phyloP scores from a whole-genome alignment of 2,113 vertebrate species.

The Leuciscus idus region DNA sequence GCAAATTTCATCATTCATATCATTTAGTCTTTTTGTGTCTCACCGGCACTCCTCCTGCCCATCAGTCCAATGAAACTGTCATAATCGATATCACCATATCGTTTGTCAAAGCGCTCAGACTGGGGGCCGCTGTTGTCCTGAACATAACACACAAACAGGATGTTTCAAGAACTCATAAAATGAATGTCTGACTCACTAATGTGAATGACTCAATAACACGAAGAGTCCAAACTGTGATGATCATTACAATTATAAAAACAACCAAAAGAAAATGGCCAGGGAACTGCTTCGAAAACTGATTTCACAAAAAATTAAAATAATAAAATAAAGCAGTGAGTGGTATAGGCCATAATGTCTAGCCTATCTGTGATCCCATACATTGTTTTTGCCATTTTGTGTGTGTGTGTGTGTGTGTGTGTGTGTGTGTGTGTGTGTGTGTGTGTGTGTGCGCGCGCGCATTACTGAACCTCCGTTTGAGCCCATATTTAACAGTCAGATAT shows the following conservation, averaged over 20 bases:
- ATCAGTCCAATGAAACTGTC: slow-evolving; percentile 79
- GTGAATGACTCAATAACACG: slow-evolving; percentile 5
- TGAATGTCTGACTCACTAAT: slow-evolving; percentile 2
- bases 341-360: background rate
- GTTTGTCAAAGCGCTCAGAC: slow-evolving; percentile 59
- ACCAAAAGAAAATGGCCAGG: background rate
- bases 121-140: slow-evolving; percentile 25
- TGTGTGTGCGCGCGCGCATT: background rate
- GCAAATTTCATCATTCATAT: background rate
- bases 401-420: background rate
- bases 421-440: background rate
- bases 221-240: slow-evolving; percentile 6
- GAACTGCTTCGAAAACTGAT: background rate
- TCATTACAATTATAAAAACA: background rate
- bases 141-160: background rate
- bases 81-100: slow-evolving; percentile 69
- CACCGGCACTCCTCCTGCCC: slow-evolving; percentile 77
- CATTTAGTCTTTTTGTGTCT: slow-evolving; percentile 40
- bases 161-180: background rate
- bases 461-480: background rate
- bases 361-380: no score
- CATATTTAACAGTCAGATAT: slow-evolving; percentile 32
- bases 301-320: background rate
- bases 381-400: no score
- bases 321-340: background rate